Evolutionary conservation across 2,888 invertebrate species (phyloP), one percentile per base, ranked within the genome.

Genomic region (Arenicola marina): DNA sequence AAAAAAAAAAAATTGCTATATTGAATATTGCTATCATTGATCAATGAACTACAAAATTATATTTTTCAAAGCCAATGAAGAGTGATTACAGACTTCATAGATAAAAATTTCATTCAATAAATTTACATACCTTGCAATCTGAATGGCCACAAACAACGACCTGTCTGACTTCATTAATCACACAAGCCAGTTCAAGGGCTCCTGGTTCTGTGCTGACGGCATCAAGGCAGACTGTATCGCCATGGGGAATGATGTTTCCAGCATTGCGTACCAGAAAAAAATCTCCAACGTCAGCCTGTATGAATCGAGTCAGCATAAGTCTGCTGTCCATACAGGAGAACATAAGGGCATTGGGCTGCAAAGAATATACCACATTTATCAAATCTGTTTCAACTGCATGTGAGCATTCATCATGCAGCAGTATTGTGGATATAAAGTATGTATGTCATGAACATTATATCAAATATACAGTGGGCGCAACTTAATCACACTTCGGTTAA

Each of bases 301-400:
- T 95, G 84, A 96, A 95, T 82, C 94, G 88, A 63, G 96, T 94
- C 29, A 97, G 95, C 75, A 96, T 90, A 91, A 98, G 93, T 85
- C 98, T 88, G 83, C 94, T 94, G 88, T 98, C 97, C 91, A 98
- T 96, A 84, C 97, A 98, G 48, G 95, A 94, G 85, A 97, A 95
- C 86, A 97, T 94, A 66, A 97, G 91, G 69, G 95, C 95, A 87
- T 93, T 93, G 24, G 97, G 97, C 93, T 97, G 85, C 46, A 71
- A 72, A 11, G 48, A 2, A 26, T n/a, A n/a, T n/a, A n/a, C n/a
- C n/a, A n/a, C n/a, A n/a, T n/a, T n/a, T n/a, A n/a, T n/a, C n/a
- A n/a, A n/a, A n/a, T n/a, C n/a, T n/a, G n/a, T n/a, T n/a, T n/a
- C n/a, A n/a, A n/a, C n/a, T n/a, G n/a, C n/a, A n/a, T n/a, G n/a